These are phyloP conservation scores for Gastrophysa polygoni DNA, from an alignment of 2,888 invertebrate genomes.

Conservation along the genomic window DNA sequence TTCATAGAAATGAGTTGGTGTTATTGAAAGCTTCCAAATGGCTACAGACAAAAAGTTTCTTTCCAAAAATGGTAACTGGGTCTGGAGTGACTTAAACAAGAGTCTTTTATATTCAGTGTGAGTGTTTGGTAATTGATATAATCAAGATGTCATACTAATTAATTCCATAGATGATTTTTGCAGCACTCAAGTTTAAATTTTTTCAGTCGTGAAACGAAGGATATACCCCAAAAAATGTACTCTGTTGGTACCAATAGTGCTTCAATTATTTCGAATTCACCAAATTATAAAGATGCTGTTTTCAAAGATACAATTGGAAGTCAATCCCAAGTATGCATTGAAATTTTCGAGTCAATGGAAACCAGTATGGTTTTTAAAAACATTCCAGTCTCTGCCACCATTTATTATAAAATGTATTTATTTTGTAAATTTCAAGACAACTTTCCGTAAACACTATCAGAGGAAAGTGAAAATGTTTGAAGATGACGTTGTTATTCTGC, in stretches of 20 bases:
- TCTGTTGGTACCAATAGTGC: not conserved
- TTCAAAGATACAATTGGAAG: slow-evolving; percentile 33
- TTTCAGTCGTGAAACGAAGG: not conserved
- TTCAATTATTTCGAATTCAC: not conserved
- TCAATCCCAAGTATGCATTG: slow-evolving; percentile 24
- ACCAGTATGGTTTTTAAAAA: too few relatives aligned
- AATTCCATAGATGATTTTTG: too few relatives aligned
- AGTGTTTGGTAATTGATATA: slow-evolving; percentile 4
- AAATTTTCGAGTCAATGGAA: not conserved
- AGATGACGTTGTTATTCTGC: slow-evolving; percentile 64
- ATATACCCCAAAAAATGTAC: not conserved
- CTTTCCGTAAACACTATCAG: slow-evolving; percentile 65
- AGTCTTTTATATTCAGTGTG: slow-evolving; percentile 42
- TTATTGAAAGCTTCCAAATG: not conserved
- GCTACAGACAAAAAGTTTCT: not conserved
- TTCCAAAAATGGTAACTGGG: slow-evolving; percentile 27
- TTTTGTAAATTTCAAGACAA: slow-evolving; percentile 56
- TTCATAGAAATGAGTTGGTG: not conserved
- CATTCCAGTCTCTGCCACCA: too few relatives aligned
- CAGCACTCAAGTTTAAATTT: not conserved
- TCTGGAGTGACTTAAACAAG: slow-evolving; percentile 35
- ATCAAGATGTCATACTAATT: slow-evolving; percentile 47
- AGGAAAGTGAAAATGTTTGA: slow-evolving; percentile 63
- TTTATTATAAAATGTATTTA: too few relatives aligned
- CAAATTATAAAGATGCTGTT: slow-evolving; percentile 24